Conservation (phyloP, 1,140 invertebrate genomes). For the Nasonia longicornis region DNA sequence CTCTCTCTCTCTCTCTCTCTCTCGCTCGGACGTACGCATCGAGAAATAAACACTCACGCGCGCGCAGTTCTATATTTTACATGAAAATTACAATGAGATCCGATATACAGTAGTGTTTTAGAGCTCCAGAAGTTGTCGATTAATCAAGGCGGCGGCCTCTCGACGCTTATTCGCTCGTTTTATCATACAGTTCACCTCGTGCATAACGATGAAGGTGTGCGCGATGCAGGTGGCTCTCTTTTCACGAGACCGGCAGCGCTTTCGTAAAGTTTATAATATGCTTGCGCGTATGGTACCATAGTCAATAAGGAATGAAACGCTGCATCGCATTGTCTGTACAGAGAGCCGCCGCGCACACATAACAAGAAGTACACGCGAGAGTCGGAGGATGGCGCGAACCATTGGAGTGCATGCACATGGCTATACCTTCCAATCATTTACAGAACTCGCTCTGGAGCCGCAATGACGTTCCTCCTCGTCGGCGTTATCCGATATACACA, state of each 20-base stretch:
- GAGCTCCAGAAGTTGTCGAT: conserved; percentile 19
- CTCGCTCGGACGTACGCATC: neutral
- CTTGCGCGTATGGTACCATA: too few species aligned
- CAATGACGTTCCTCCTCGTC: neutral
- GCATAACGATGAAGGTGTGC: too few species aligned
- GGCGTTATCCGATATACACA: neutral
- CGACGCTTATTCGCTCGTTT: too few species aligned
- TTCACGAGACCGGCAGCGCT: too few species aligned
- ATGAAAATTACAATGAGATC: conserved; percentile 42
- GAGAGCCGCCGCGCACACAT: too few species aligned
- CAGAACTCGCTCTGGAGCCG: neutral
- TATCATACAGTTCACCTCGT: neutral
- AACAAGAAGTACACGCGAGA: neutral
- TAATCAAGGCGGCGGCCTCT: too few species aligned
- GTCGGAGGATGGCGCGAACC: neutral
- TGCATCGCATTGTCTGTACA: too few species aligned
- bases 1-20: too few species aligned
- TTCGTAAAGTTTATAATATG: too few species aligned
- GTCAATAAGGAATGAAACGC: too few species aligned
- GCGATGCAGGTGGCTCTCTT: too few species aligned
- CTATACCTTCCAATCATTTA: neutral
- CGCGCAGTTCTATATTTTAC: conserved; percentile 20
- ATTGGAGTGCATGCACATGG: neutral
- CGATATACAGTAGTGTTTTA: conserved; percentile 16
- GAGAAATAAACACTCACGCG: conserved; percentile 26